Conservation (phyloP, 2,888 invertebrate species). For the Timema podura region DNA sequence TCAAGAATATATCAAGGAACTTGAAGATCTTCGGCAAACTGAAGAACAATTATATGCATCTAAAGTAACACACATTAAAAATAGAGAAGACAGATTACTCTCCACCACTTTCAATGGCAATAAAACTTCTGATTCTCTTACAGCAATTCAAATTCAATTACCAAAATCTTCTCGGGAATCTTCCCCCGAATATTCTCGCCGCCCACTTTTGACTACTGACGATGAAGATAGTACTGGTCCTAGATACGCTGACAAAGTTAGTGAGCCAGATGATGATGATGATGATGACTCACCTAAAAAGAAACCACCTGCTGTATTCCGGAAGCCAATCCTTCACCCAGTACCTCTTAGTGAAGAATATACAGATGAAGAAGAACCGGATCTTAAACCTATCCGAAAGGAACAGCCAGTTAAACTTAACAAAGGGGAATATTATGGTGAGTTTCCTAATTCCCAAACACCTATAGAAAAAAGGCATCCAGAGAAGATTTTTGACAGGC, state of each 20-base stretch:
- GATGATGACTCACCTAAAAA: slow-evolving; percentile 34
- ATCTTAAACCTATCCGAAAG: slow-evolving; percentile 19
- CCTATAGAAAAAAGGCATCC: slow-evolving; percentile 17
- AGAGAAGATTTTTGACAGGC: slow-evolving; percentile 9
- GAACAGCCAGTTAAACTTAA: not conserved
- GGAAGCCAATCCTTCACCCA: slow-evolving; percentile 26
- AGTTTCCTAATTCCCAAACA: too few species aligned
- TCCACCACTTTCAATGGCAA: slow-evolving; percentile 15
- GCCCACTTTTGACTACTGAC: slow-evolving; percentile 53
- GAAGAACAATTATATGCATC: slow-evolving; percentile 32
- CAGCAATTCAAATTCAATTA: slow-evolving; percentile 16
- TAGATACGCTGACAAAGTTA: slow-evolving; percentile 68
- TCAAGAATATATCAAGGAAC: slow-evolving; percentile 28
- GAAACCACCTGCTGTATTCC: slow-evolving; percentile 22
- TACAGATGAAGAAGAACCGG: slow-evolving; percentile 12
- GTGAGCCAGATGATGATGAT: slow-evolving; percentile 73
- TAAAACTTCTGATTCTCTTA: not conserved
- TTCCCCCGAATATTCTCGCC: slow-evolving; percentile 67
- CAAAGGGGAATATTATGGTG: too few species aligned
- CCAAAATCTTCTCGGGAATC: slow-evolving; percentile 70
- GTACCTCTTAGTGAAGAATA: slow-evolving; percentile 28
- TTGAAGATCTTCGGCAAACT: slow-evolving; percentile 31
- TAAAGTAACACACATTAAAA: slow-evolving; percentile 27
- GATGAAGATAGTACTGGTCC: slow-evolving; percentile 56
- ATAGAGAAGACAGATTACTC: slow-evolving; percentile 22